Percentiles rank a stretch among this genome's conserved stretches.
These are phyloP conservation scores for Leptopilina clavipes DNA, from an alignment of 1,140 invertebrate species.

Conservation along the genomic window DNA sequence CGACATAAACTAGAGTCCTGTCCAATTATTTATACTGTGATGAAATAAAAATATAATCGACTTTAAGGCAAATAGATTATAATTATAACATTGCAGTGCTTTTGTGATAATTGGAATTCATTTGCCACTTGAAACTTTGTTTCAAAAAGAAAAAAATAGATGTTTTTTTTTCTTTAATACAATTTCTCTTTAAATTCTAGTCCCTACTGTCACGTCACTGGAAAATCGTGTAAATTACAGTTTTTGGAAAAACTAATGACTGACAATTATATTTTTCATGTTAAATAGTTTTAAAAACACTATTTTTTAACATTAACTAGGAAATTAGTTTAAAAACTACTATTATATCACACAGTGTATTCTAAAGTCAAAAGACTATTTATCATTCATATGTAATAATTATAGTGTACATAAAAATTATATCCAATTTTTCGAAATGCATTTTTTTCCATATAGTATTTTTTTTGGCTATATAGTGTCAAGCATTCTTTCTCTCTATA, in stretches of 20 bases:
- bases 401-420: constrained; percentile 13
- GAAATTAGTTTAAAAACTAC: constrained; percentile 7
- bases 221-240: neutral
- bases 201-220: neutral
- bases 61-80: neutral
- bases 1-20: neutral
- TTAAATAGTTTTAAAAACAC: neutral
- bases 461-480: no score
- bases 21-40: neutral
- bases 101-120: constrained; percentile 1
- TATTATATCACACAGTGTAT: constrained; percentile 31
- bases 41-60: neutral
- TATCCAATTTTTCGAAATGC: no score
- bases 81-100: no score
- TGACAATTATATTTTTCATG: neutral
- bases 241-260: constrained; percentile 2
- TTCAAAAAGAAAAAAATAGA: neutral
- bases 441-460: no score
- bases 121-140: neutral
- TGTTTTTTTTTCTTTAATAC: neutral
- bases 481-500: no score
- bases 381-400: neutral
- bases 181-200: neutral
- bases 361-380: neutral
- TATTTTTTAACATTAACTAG: neutral